phyloP scores from a whole-genome alignment of 1,140 invertebrate species.

The Coptotermes formosanus region DNA sequence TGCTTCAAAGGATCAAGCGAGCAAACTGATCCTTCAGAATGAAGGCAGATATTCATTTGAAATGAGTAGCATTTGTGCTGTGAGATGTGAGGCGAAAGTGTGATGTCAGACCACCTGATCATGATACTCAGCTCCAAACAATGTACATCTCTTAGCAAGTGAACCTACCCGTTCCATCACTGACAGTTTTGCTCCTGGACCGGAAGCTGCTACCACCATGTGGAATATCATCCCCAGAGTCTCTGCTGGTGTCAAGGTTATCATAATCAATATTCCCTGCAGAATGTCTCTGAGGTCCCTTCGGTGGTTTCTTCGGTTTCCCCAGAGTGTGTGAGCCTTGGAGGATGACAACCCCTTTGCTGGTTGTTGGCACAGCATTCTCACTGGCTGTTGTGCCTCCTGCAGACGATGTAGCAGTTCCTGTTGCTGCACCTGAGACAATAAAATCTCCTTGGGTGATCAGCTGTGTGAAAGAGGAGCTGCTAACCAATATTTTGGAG shows the following conservation, averaged over 20 bases:
- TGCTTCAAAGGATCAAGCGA: too few species aligned
- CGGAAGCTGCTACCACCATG: constrained; percentile 61
- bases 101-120: too few species aligned
- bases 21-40: too few species aligned
- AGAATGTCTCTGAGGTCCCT: constrained; percentile 80
- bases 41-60: too few species aligned
- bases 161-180: constrained; percentile 70
- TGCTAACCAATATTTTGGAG: too few species aligned
- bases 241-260: constrained; percentile 57
- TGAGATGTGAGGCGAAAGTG: too few species aligned
- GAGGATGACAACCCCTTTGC: constrained; percentile 46
- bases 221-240: constrained; percentile 45
- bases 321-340: constrained; percentile 63
- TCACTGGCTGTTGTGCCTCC: background rate
- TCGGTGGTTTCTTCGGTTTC: constrained; percentile 68
- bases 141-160: background rate
- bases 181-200: constrained; percentile 84
- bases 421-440: background rate
- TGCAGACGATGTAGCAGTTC: background rate
- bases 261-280: constrained; percentile 86
- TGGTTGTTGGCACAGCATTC: background rate
- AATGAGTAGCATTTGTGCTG: too few species aligned
- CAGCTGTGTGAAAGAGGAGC: too few species aligned
- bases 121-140: too few species aligned
- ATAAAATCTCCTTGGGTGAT: background rate